Base-by-base conservation (phyloP, 2,797 vertebrate species). In the Helostoma temminkii region DNA sequence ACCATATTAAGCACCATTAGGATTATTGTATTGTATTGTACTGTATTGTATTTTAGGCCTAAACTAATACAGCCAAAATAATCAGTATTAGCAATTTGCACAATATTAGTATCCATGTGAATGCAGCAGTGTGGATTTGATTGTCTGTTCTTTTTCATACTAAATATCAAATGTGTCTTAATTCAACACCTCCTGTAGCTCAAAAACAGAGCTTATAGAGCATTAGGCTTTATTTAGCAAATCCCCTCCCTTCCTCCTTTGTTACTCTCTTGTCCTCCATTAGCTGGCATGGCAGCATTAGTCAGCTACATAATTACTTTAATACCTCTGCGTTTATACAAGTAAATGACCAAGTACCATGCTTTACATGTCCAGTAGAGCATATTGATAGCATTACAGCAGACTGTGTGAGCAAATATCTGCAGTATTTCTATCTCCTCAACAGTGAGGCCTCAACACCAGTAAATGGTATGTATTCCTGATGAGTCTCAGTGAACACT, bases 151-250 rank as follows among this genome's bases (percentile, higher is more conserved):
- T 6, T 54, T 22, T 41, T 9, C 4, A 36, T 24, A 53, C 6
- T 59, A 63, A 59, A 66, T 30, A 2, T 30, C 19, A 41, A 25
- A 24, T 55, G 28, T 76, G 6, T 66, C 26, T 74, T 67, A 53
- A 63, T 67, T 45, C 30, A 66, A 56, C 41, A 30, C 22, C 41
- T 48, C 50, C 42, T 58, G 28, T n/a, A 50, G 21, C 52, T 79
- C 69, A 11, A 57, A 88, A 87, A 84, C 59, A 82, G 85, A 84
- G 73, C 78, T 76, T 84, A 66, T 22, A 75, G 1, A 53, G 89
- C 87, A 86, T 84, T 85, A 90, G 82, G 91, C 89, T 93, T 94
- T 93, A 92, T 94, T 92, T 94, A 94, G 93, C 84, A 95, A 95
- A 95, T 94, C 94, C 92, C 78, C 78, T 67, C 76, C 74, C 54